These are phyloP conservation scores for Huso huso DNA, from an alignment of 2,797 vertebrate species.

Conservation along the genomic window DNA sequence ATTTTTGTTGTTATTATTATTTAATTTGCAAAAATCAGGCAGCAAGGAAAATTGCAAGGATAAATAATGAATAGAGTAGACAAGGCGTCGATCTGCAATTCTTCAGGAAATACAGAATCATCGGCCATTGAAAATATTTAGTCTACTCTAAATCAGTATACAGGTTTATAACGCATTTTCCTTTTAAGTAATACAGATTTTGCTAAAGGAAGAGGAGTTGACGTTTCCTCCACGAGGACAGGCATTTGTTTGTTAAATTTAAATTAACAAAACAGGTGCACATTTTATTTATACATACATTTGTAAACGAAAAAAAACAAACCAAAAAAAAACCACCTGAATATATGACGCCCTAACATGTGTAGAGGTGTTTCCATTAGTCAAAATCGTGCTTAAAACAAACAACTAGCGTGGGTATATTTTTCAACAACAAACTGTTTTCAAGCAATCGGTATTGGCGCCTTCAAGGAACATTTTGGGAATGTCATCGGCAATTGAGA, in stretches of 20 bases:
- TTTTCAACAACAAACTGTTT: too few relatives aligned
- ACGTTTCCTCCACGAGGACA: not conserved
- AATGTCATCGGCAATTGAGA: slow-evolving; percentile 91
- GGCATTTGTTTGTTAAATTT: not conserved
- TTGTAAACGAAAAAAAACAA: not conserved
- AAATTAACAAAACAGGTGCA: slow-evolving; percentile 11
- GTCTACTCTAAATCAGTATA: too few relatives aligned
- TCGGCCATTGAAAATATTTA: not conserved
- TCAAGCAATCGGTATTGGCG: not conserved
- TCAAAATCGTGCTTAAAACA: too few relatives aligned
- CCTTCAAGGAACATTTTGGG: slow-evolving; percentile 15
- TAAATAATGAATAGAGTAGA: not conserved
- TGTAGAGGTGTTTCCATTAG: too few relatives aligned
- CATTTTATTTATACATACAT: not conserved
- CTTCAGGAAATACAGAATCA: slow-evolving; percentile 7
- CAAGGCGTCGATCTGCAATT: not conserved
- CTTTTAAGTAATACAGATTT: not conserved
- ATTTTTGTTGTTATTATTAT: not conserved
- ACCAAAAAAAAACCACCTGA: too few relatives aligned
- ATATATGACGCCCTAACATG: too few relatives aligned
- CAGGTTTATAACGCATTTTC: too few relatives aligned
- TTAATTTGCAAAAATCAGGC: not conserved
- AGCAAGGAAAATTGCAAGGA: not conserved
- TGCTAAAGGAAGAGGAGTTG: not conserved
- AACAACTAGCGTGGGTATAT: too few relatives aligned